A percentile compares a stretch with the other conserved stretches of the same genome.
Conservation (phyloP, 1,140 invertebrate genomes). For the Panonychus citri region DNA sequence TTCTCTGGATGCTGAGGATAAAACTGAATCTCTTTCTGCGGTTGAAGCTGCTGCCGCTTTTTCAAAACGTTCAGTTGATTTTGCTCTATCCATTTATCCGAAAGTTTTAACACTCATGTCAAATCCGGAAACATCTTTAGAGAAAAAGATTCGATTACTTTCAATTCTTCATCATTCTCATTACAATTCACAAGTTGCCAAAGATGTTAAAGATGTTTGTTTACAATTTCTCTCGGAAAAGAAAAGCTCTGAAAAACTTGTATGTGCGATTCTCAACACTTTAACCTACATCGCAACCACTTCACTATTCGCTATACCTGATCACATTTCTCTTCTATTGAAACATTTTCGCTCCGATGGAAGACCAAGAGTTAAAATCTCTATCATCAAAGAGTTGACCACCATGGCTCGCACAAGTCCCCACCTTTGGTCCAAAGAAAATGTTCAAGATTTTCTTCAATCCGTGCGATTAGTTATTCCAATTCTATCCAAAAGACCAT, state of each 20-base stretch:
- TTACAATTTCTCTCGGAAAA: slow-evolving; percentile 43
- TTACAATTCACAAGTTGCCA: slow-evolving; percentile 58
- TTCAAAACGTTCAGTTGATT: slow-evolving; percentile 72
- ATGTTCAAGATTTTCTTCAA: slow-evolving; percentile 28
- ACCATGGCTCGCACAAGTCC: slow-evolving; percentile 41
- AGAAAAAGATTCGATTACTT: slow-evolving; percentile 70
- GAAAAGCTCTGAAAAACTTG: slow-evolving; percentile 54
- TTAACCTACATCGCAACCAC: slow-evolving; percentile 62
- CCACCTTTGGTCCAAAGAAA: slow-evolving; percentile 50
- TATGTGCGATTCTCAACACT: slow-evolving; percentile 58
- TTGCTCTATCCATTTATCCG: slow-evolving; percentile 85
- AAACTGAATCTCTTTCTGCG: slow-evolving; percentile 80
- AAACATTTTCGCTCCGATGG: slow-evolving; percentile 35
- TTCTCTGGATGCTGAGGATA: slow-evolving; percentile 77
- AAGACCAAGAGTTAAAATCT: slow-evolving; percentile 41
- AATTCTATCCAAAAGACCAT: background rate
- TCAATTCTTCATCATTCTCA: slow-evolving; percentile 81
- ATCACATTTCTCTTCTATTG: slow-evolving; percentile 40
- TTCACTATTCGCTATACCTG: slow-evolving; percentile 69
- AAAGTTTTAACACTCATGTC: slow-evolving; percentile 88
- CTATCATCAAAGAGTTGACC: slow-evolving; percentile 45
- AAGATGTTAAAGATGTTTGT: slow-evolving; percentile 45
- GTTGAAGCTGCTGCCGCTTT: slow-evolving; percentile 77
- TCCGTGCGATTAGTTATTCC: background rate
- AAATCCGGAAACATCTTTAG: slow-evolving; percentile 64